Conservation (phyloP, 2,113 vertebrate genomes). For the Myotis lucifugus region DNA sequence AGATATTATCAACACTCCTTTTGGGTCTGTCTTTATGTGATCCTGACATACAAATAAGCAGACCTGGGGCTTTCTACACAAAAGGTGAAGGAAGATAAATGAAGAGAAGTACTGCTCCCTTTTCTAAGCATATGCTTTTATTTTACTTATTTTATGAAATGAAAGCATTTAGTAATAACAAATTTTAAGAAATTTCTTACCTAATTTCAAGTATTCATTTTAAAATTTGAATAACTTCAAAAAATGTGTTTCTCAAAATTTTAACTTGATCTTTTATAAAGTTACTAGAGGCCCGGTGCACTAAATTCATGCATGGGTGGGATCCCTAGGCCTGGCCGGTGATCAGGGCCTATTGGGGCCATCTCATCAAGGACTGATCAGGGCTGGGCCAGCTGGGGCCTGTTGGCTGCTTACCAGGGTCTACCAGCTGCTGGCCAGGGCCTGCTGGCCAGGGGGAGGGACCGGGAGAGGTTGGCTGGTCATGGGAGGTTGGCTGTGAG, state of each 20-base stretch:
- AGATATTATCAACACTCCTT: neutral
- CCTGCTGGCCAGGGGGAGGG: no score
- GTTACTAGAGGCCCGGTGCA: no score
- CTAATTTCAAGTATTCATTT: conserved; percentile 18
- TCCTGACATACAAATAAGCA: neutral
- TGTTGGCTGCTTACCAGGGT: no score
- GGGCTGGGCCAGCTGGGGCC: no score
- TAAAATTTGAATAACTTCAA: neutral
- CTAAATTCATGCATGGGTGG: no score
- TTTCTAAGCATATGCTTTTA: neutral
- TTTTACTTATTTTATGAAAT: neutral
- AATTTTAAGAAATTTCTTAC: neutral
- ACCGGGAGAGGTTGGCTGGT: no score
- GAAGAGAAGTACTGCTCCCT: neutral
- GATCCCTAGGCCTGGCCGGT: no score
- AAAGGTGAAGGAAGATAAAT: neutral
- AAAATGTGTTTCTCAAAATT: neutral
- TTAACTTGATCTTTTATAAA: conserved; percentile 25
- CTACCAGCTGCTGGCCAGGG: no score
- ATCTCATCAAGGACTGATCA: no score
- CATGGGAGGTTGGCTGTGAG: no score
- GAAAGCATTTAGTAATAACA: neutral
- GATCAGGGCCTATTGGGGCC: no score
- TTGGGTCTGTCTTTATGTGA: neutral
- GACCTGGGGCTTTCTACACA: neutral